phyloP scores from a whole-genome alignment of 1,140 invertebrate species.

The Geopemphigus sp. region DNA sequence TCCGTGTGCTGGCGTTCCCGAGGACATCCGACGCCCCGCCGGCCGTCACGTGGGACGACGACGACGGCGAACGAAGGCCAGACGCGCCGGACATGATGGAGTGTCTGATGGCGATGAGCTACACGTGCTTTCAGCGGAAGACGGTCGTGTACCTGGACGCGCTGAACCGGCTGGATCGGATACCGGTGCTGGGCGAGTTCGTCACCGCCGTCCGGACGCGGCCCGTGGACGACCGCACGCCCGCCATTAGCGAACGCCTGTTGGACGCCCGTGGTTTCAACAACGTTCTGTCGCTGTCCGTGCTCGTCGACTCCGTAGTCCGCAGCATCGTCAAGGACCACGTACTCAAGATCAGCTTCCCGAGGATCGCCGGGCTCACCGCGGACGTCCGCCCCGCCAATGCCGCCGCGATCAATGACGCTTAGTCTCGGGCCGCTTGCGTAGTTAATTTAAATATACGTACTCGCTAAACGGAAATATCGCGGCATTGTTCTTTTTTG shows the following conservation, averaged over 20 bases:
- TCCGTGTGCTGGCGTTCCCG: slow-evolving; percentile 12
- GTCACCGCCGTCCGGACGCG: slow-evolving; percentile 37
- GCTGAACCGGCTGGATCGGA: slow-evolving; percentile 29
- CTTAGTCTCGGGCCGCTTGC: too few species aligned
- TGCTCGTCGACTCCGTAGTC: slow-evolving; percentile 35
- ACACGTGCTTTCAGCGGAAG: slow-evolving; percentile 47
- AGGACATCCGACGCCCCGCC: neutral
- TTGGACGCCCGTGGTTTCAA: slow-evolving; percentile 29
- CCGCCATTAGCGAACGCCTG: slow-evolving; percentile 43
- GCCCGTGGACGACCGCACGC: slow-evolving; percentile 8
- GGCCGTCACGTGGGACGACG: too few species aligned
- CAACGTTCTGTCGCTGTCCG: slow-evolving; percentile 23
- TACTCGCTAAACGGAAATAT: too few species aligned
- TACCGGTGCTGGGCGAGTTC: slow-evolving; percentile 40
- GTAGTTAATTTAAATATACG: too few species aligned
- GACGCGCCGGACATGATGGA: slow-evolving; percentile 28
- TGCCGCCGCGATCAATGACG: neutral
- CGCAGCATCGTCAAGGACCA: slow-evolving; percentile 27
- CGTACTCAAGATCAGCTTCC: slow-evolving; percentile 36
- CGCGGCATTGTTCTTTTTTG: too few species aligned
- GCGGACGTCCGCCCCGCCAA: neutral
- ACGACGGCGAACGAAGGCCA: neutral
- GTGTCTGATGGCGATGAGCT: slow-evolving; percentile 34
- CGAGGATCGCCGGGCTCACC: slow-evolving; percentile 29
- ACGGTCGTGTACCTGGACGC: slow-evolving; percentile 48